Evolutionary conservation across 2,113 vertebrate genomes (phyloP), one percentile per base, ranked within the genome.

Genomic region (Vimba vimba): DNA sequence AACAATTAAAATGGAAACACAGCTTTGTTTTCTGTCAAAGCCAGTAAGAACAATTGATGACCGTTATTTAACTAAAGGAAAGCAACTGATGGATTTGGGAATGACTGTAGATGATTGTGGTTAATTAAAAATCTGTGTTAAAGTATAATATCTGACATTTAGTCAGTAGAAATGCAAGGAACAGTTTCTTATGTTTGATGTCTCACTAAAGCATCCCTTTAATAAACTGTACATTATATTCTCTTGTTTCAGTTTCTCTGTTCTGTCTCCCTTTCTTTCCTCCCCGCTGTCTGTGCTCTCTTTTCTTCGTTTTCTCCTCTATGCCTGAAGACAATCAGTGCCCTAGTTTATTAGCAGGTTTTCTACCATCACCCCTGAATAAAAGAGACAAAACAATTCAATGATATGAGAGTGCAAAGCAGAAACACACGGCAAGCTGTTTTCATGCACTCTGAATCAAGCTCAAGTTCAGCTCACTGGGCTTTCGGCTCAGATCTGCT

Each of bases 261-360:
- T 30, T 71, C 76, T 68, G 10, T 62, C 73, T 85, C 66, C 47
- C 85, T 80, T 79, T 21, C 19, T 66, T 33, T 1, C 13, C 59
- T 62, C 55, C 57, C 50, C 57, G 50, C 59, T 68, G 10, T 74
- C n/a, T 59, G 21, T 69, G 57, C 33, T 50, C 81, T 68, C 60
- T 77, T 79, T 79, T 39, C 39, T 64, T 82, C 39, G 1, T 55
- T 30, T 84, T 88, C 71, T 39, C 55, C 86, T 69, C 87, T 80
- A 87, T 86, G 93, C 93, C 94, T 43, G 79, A 76, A 94, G 94
- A 92, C 80, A 93, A 79, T 84, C 87, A 87, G 76, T 93, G 93
- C 82, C 94, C 93, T 94, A 94, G 90, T 92, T 95, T 78, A 13
- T 25, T 91, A 89, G 74, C 50, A 52, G 89, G 91, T 92, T 93